These are phyloP conservation scores for Epinephelus moara DNA, from an alignment of 2,113 vertebrate species.

Conservation along the genomic window DNA sequence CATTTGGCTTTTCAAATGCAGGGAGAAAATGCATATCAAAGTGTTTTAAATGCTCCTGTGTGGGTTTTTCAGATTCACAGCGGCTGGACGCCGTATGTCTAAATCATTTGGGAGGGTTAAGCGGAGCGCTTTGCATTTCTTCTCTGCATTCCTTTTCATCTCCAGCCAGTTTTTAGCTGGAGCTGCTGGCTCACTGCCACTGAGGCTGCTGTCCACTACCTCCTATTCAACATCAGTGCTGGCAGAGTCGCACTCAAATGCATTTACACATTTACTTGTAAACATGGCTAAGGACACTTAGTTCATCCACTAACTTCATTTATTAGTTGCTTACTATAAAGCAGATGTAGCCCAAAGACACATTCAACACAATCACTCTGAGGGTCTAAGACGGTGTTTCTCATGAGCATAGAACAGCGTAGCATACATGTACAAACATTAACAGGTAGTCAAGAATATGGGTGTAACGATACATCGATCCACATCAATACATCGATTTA, in stretches of 20 bases:
- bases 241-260: not conserved
- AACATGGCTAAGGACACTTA: not conserved
- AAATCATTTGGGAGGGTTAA: conserved; percentile 59
- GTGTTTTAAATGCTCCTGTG: conserved; percentile 37
- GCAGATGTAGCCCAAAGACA: not conserved
- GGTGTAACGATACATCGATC: no score
- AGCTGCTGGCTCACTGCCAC: conserved; percentile 42
- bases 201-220: conserved; percentile 13
- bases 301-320: not conserved
- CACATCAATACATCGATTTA: no score
- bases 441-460: not conserved
- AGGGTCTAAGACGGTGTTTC: not conserved
- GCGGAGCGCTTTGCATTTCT: conserved; percentile 45
- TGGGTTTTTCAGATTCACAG: conserved; percentile 15
- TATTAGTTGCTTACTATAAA: not conserved
- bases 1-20: conserved; percentile 17
- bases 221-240: not conserved
- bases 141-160: conserved; percentile 53
- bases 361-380: not conserved
- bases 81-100: conserved; percentile 12
- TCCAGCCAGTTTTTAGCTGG: conserved; percentile 36
- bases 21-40: conserved; percentile 40
- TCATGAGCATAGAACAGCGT: not conserved
- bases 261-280: not conserved
- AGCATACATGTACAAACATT: not conserved